Evolutionary conservation across 2,113 vertebrate genomes (phyloP).

Genomic region (Catharus fuscescens): DNA sequence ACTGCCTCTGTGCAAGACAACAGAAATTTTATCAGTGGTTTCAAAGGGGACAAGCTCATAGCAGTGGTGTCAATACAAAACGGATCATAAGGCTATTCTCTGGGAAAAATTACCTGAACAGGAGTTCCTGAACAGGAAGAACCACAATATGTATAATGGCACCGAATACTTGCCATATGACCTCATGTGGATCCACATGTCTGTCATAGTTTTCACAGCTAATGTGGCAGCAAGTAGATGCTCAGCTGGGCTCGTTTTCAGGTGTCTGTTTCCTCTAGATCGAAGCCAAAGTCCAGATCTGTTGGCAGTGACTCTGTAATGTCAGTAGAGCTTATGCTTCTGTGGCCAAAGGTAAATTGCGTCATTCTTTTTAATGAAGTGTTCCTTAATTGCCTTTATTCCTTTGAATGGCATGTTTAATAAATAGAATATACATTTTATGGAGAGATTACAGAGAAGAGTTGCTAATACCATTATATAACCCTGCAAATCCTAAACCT

Average conservation of each 20-base stretch:
- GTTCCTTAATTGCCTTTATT: constrained; percentile 37
- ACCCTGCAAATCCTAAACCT: not conserved
- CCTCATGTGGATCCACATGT: not conserved
- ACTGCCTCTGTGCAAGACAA: not conserved
- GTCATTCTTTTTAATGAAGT: constrained; percentile 17
- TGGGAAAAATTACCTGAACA: not conserved
- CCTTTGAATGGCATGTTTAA: not conserved
- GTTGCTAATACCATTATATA: not conserved
- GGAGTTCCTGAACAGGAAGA: not conserved
- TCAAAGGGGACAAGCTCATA: not conserved
- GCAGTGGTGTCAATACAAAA: not conserved
- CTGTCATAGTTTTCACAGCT: not conserved
- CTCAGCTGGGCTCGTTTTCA: not conserved
- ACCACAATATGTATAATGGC: not conserved
- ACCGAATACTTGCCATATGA: not conserved
- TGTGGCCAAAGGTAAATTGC: constrained; percentile 39
- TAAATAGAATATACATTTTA: constrained; percentile 20
- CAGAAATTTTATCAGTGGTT: not conserved
- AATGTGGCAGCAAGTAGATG: not conserved
- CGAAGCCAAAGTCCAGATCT: constrained; percentile 54
- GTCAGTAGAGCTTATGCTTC: not conserved
- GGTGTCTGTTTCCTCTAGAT: constrained; percentile 6
- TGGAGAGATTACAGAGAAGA: not conserved
- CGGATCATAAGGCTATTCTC: not conserved
- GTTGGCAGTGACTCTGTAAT: not conserved